Evolutionary conservation across 1,140 invertebrate species (phyloP).

Genomic region (Achatina immaculata): DNA sequence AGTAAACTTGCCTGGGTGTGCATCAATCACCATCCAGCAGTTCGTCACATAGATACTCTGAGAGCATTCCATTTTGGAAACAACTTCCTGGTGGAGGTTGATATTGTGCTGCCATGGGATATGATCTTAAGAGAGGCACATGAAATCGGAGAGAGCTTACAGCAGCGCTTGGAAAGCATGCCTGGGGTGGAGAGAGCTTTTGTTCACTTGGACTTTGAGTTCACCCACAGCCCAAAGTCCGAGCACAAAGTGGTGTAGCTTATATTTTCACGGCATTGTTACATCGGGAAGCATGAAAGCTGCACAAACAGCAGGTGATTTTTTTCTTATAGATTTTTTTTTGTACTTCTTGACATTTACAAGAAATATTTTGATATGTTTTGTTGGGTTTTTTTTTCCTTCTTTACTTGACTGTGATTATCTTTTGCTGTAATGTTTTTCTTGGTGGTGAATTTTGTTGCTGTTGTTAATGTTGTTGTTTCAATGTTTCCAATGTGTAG

Average conservation of each 20-base stretch:
- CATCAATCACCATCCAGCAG: constrained; percentile 68
- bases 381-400: too few species aligned
- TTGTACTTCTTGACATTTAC: too few species aligned
- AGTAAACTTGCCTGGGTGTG: constrained; percentile 68
- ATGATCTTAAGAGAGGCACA: constrained; percentile 70
- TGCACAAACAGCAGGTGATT: too few species aligned
- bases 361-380: too few species aligned
- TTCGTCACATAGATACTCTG: constrained; percentile 72
- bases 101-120: constrained; percentile 69
- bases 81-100: constrained; percentile 69
- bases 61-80: constrained; percentile 73
- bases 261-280: too few species aligned
- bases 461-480: too few species aligned
- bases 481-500: too few species aligned
- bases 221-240: constrained; percentile 57
- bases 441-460: too few species aligned
- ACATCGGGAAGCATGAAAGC: too few species aligned
- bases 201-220: constrained; percentile 73
- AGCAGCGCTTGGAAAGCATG: constrained; percentile 70
- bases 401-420: too few species aligned
- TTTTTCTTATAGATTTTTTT: too few species aligned
- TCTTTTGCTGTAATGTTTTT: too few species aligned
- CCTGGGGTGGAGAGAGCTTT: constrained; percentile 73
- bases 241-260: constrained; percentile 67
- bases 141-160: constrained; percentile 71